phyloP scores from a whole-genome alignment of 1,140 invertebrate genomes.

The Mizuhopecten yessoensis region DNA sequence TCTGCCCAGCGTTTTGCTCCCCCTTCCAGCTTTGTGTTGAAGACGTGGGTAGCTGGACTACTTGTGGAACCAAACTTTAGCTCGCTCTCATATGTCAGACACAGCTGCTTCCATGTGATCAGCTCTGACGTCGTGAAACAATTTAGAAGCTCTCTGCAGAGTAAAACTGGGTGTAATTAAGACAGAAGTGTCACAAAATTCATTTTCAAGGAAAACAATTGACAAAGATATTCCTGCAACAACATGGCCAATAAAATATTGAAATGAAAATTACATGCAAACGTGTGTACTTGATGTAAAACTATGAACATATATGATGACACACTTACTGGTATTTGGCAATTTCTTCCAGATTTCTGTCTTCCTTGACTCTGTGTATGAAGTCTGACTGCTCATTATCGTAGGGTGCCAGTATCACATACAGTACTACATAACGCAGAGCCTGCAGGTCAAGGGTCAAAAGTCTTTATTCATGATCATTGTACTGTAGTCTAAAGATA shows the following conservation, averaged over 20 bases:
- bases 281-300: too few species aligned
- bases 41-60: slow-evolving; percentile 87
- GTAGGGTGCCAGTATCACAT: slow-evolving; percentile 96
- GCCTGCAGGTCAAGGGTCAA: slow-evolving; percentile 82
- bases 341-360: slow-evolving; percentile 95
- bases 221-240: too few species aligned
- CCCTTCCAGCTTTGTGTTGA: slow-evolving; percentile 84
- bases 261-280: too few species aligned
- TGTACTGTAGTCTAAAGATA: too few species aligned
- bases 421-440: slow-evolving; percentile 94
- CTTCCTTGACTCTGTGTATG: slow-evolving; percentile 94
- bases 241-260: too few species aligned
- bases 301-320: too few species aligned
- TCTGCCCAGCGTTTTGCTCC: slow-evolving; percentile 96
- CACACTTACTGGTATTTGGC: slow-evolving; percentile 88
- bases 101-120: slow-evolving; percentile 96
- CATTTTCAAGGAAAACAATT: too few species aligned
- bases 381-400: slow-evolving; percentile 99
- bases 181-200: too few species aligned
- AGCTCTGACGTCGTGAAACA: slow-evolving; percentile 97
- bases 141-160: slow-evolving; percentile 91
- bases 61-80: slow-evolving; percentile 84
- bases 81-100: slow-evolving; percentile 92
- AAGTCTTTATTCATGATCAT: background rate
- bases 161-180: slow-evolving; percentile 40